phyloP scores from a whole-genome alignment of 2,797 vertebrate species.

The Microchirus variegatus region DNA sequence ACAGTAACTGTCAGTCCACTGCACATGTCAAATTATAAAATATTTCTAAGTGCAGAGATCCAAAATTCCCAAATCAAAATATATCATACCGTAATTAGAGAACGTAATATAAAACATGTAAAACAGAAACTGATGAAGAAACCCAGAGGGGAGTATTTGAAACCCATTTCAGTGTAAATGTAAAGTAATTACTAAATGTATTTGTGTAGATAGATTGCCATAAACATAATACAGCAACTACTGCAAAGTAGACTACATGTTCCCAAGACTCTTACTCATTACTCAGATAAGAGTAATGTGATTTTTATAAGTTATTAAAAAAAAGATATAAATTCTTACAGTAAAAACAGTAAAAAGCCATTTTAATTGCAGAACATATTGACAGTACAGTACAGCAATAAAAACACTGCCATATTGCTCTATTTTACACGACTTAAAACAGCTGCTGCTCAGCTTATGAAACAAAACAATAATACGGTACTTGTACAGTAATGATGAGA shows the following conservation, averaged over 20 bases:
- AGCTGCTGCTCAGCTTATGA: conserved; percentile 68
- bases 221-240: not conserved
- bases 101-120: conserved; percentile 8
- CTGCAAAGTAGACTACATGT: not conserved
- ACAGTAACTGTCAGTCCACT: not conserved
- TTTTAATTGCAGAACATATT: conserved; percentile 81
- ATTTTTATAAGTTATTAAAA: not conserved
- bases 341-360: conserved; percentile 70
- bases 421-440: conserved; percentile 75
- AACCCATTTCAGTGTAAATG: conserved; percentile 2
- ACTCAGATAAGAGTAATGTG: not conserved
- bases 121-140: not conserved
- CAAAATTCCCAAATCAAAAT: not conserved
- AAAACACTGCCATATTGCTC: conserved; percentile 76
- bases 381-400: conserved; percentile 77
- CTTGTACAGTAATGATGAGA: conserved; percentile 61
- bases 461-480: conserved; percentile 67
- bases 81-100: not conserved
- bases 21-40: conserved; percentile 12
- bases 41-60: not conserved
- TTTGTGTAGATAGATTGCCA: not conserved
- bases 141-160: not conserved
- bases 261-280: not conserved
- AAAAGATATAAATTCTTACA: not conserved
- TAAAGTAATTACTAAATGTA: not conserved